Percentiles rank a stretch among this genome's conserved stretches.
Evolutionary conservation across 2,888 invertebrate species (phyloP).

Genomic region (Papilio elwesi): DNA sequence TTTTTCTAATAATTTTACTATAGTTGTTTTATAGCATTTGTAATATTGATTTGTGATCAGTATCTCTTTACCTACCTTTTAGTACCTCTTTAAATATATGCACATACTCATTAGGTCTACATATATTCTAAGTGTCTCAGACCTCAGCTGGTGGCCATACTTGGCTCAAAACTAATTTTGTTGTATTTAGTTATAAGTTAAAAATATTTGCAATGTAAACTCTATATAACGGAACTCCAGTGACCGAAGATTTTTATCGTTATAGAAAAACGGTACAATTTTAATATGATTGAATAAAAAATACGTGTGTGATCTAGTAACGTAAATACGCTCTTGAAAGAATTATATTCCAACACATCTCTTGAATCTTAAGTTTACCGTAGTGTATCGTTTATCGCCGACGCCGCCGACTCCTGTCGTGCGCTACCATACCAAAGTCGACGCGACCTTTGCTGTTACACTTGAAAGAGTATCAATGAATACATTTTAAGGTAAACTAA

Average conservation of each 20-base stretch:
- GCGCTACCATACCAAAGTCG: too few species aligned
- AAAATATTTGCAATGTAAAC: background rate
- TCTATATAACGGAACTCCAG: background rate
- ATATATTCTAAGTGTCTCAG: background rate
- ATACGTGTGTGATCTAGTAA: too few species aligned
- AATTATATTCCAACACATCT: too few species aligned
- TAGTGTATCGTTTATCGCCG: too few species aligned
- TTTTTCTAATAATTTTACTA: conserved; percentile 6
- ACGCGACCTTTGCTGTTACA: too few species aligned
- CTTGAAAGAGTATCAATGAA: too few species aligned
- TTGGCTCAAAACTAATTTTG: conserved; percentile 5
- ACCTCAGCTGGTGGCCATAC: conserved; percentile 11
- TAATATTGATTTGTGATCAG: conserved; percentile 30
- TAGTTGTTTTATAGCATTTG: background rate
- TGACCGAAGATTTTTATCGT: background rate
- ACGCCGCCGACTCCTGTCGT: too few species aligned
- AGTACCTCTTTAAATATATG: conserved; percentile 10
- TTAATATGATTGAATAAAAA: too few species aligned
- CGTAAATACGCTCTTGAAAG: too few species aligned
- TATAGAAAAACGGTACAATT: background rate
- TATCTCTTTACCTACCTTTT: too few species aligned
- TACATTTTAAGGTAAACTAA: too few species aligned
- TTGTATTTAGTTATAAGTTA: background rate
- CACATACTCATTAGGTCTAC: background rate
- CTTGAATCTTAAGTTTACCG: too few species aligned